phyloP scores from a whole-genome alignment of 2,888 invertebrate species.

The Apamea crenata region DNA sequence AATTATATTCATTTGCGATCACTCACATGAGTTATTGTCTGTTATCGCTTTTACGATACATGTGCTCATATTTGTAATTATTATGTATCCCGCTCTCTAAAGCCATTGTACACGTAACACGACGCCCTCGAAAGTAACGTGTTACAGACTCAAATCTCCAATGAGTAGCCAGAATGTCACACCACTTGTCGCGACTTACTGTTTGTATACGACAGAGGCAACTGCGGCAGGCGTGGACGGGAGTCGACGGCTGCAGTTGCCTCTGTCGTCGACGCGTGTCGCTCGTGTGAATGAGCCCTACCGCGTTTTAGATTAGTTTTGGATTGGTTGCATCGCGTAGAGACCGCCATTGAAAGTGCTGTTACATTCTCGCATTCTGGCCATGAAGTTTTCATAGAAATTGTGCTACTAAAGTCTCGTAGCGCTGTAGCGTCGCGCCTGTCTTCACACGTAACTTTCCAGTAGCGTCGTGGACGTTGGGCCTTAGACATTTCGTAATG shows the following conservation, averaged over 20 bases:
- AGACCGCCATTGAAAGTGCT: background rate
- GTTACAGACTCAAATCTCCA: background rate
- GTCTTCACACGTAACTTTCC: background rate
- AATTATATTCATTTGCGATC: conserved; percentile 54
- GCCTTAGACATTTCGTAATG: background rate
- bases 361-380: background rate
- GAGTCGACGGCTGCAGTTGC: background rate
- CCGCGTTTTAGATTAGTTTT: background rate
- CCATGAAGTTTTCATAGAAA: background rate
- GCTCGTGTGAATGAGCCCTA: background rate
- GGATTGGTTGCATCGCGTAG: background rate
- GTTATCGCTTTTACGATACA: conserved; percentile 35
- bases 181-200: background rate
- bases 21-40: conserved; percentile 35
- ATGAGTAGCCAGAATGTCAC: background rate
- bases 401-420: background rate
- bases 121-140: background rate
- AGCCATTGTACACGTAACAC: too few species aligned
- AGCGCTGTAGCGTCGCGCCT: background rate
- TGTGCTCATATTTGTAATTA: conserved; percentile 23
- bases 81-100: background rate
- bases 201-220: background rate
- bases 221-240: background rate
- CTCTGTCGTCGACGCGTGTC: background rate
- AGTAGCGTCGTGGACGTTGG: background rate